These are phyloP conservation scores for Ispidina picta DNA, from an alignment of 2,797 vertebrate genomes.

Conservation along the genomic window DNA sequence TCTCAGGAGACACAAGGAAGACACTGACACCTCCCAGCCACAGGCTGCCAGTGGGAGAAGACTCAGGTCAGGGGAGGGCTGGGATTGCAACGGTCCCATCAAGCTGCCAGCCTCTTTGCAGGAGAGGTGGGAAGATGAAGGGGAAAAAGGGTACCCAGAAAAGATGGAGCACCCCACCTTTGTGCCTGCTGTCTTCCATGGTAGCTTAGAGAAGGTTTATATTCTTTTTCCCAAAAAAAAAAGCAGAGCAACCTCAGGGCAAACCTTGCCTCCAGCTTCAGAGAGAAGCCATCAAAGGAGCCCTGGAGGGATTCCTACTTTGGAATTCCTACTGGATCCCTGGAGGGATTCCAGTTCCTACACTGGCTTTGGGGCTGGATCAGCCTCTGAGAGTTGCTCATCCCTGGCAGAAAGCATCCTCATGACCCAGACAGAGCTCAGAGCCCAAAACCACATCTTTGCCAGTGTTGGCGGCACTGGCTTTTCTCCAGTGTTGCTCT, in stretches of 20 bases:
- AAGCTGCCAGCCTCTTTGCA: not conserved
- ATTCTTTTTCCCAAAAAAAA: rapidly evolving
- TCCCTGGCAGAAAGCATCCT: not conserved
- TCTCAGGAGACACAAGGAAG: not conserved
- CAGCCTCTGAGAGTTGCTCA: not conserved
- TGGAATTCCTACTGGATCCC: not conserved
- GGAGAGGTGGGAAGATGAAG: not conserved
- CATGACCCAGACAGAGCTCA: not conserved
- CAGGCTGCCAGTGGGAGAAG: not conserved
- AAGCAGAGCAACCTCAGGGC: rapidly evolving
- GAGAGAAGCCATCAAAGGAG: not conserved
- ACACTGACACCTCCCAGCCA: not conserved
- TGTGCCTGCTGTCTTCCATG: not conserved
- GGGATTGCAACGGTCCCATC: rapidly evolving
- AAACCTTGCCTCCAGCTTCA: not conserved
- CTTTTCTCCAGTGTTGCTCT: not conserved
- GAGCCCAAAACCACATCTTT: not conserved
- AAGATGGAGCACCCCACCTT: not conserved
- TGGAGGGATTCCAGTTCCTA: not conserved
- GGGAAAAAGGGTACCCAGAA: not conserved
- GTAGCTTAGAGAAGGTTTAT: not conserved
- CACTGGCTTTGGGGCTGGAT: not conserved
- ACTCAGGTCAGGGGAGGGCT: not conserved
- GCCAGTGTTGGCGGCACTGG: not conserved
- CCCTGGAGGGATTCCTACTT: not conserved